phyloP scores from a whole-genome alignment of 2,797 vertebrate genomes.

The Typhlichthys eigenmanni region DNA sequence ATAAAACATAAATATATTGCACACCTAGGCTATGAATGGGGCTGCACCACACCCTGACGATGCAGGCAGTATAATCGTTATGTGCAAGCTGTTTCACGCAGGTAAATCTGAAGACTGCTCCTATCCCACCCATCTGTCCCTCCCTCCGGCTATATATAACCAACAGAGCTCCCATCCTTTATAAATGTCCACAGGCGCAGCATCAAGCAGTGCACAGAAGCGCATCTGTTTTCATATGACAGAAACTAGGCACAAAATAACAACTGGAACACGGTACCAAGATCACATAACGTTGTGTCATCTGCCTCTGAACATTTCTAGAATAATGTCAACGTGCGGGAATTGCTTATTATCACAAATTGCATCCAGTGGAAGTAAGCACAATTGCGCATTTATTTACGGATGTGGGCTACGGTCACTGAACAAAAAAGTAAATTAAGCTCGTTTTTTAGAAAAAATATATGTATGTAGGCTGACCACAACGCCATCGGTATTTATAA shows the following conservation, averaged over 20 bases:
- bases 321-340: conserved; percentile 52
- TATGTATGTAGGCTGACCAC: too few species aligned
- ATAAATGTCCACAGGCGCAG: conserved; percentile 70
- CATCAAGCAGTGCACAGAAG: conserved; percentile 52
- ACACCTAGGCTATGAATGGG: neutral
- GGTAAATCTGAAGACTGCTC: conserved; percentile 41
- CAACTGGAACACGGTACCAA: conserved; percentile 4
- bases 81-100: conserved; percentile 27
- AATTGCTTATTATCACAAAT: conserved; percentile 31
- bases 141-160: conserved; percentile 75
- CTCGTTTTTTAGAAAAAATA: conserved; percentile 1
- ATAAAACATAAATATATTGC: neutral
- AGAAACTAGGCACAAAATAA: neutral
- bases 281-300: conserved; percentile 19
- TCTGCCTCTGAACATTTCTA: conserved; percentile 20
- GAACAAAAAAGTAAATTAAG: neutral
- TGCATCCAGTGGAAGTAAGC: conserved; percentile 16
- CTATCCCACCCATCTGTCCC: conserved; percentile 44
- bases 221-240: conserved; percentile 30
- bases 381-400: too few species aligned
- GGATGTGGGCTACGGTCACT: too few species aligned
- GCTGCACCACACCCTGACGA: conserved; percentile 27
- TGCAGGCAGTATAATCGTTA: conserved; percentile 24
- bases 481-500: conserved; percentile 20
- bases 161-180: conserved; percentile 66